phyloP scores from a whole-genome alignment of 2,113 vertebrate species.

The Scomber colias region DNA sequence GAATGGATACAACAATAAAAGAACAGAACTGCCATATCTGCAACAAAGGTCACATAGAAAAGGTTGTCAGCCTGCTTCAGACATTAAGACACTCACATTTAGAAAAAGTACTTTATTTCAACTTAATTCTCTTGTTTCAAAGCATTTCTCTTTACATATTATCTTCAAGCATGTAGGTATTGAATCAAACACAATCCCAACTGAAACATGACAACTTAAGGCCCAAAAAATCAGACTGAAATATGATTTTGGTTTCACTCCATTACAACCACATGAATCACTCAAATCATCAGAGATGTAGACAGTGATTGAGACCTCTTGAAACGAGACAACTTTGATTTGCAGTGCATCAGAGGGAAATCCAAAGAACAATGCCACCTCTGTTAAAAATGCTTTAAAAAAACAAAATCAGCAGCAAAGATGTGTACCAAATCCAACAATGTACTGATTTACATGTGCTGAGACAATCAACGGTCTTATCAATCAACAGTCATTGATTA shows the following conservation, averaged over 20 bases:
- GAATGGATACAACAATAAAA: neutral
- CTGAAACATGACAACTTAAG: neutral
- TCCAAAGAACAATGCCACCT: neutral
- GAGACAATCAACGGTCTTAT: conserved; percentile 31
- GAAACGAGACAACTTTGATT: neutral
- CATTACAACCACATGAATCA: neutral
- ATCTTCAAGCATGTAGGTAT: conserved; percentile 9
- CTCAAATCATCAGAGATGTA: neutral
- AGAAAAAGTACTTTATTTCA: conserved; percentile 37
- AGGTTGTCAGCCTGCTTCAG: neutral
- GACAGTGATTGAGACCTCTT: neutral
- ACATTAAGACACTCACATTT: neutral
- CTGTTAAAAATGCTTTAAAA: neutral
- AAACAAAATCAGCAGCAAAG: neutral
- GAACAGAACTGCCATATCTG: neutral
- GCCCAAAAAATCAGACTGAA: neutral
- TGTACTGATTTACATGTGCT: neutral
- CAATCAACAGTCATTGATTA: conserved; percentile 39
- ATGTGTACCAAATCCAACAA: neutral
- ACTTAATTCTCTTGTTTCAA: neutral
- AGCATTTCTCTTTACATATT: neutral
- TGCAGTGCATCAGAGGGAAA: neutral
- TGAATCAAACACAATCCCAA: neutral
- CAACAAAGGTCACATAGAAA: neutral
- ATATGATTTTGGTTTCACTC: too few relatives aligned